A percentile compares a stretch with the other conserved stretches of the same genome.
phyloP scores from a whole-genome alignment of 2,888 invertebrate species.

The Drosophila demipolita region DNA sequence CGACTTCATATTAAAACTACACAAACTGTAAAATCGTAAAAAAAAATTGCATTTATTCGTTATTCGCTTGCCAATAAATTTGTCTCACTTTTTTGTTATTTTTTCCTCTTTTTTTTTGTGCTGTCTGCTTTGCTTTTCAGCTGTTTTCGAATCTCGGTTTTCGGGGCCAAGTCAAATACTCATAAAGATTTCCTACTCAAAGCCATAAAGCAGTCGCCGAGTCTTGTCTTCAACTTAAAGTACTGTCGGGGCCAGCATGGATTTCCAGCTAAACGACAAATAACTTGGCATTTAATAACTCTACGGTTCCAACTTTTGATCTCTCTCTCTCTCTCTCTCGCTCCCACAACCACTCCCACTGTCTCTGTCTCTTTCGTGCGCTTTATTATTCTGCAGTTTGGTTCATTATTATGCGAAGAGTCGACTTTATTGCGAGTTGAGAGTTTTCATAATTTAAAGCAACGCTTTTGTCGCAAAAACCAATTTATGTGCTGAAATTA shows the following conservation, averaged over 20 bases:
- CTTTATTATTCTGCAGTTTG: slow-evolving; percentile 11
- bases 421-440: slow-evolving; percentile 53
- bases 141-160: slow-evolving; percentile 7
- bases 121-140: background rate
- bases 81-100: slow-evolving; percentile 49
- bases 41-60: slow-evolving; percentile 64
- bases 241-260: slow-evolving; percentile 63
- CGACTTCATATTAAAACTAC: slow-evolving; percentile 70
- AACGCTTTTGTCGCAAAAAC: slow-evolving; percentile 63
- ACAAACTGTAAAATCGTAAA: slow-evolving; percentile 48
- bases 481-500: slow-evolving; percentile 75
- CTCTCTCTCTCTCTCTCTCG: background rate
- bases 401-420: slow-evolving; percentile 68
- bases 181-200: slow-evolving; percentile 79
- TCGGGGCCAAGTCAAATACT: slow-evolving; percentile 46
- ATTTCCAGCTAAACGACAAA: slow-evolving; percentile 81
- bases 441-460: slow-evolving; percentile 62
- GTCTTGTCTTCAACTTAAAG: slow-evolving; percentile 69
- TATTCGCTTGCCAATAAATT: slow-evolving; percentile 75
- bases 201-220: slow-evolving; percentile 71
- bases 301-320: slow-evolving; percentile 43
- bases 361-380: background rate
- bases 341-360: background rate
- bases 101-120: slow-evolving; percentile 4
- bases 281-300: slow-evolving; percentile 81